These are phyloP conservation scores for Rhagonycha fulva DNA, from an alignment of 2,888 invertebrate genomes.

Conservation along the genomic window DNA sequence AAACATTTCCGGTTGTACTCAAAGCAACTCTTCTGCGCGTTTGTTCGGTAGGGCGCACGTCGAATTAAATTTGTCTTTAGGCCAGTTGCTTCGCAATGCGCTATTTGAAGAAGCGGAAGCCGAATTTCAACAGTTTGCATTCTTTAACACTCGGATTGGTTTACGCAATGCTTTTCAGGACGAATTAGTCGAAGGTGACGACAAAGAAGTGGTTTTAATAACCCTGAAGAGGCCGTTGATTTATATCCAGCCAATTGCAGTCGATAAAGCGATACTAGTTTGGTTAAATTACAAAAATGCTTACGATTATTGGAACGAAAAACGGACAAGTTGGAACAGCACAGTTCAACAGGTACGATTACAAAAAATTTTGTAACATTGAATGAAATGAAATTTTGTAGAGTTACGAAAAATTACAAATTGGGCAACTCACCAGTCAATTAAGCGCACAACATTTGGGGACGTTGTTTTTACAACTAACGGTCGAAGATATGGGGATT, in stretches of 20 bases:
- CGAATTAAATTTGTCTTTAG: conserved; percentile 92
- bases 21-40: conserved; percentile 66
- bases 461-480: conserved; percentile 89
- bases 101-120: conserved; percentile 97
- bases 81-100: conserved; percentile 89
- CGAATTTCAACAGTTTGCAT: conserved; percentile 97
- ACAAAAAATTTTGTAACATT: not conserved
- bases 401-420: conserved; percentile 74
- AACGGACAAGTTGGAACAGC: conserved; percentile 86
- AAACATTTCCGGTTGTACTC: conserved; percentile 69
- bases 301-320: conserved; percentile 99
- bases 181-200: conserved; percentile 83
- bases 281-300: conserved; percentile 99
- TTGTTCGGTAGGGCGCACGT: conserved; percentile 85
- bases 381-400: conserved; percentile 23
- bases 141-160: conserved; percentile 94
- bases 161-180: conserved; percentile 62
- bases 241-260: conserved; percentile 95
- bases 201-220: conserved; percentile 87
- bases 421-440: conserved; percentile 78
- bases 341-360: conserved; percentile 74
- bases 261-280: conserved; percentile 96
- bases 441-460: conserved; percentile 79
- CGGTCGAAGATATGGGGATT: conserved; percentile 96
- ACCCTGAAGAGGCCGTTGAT: conserved; percentile 91